A percentile compares a stretch with the other conserved stretches of the same genome.
phyloP scores from a whole-genome alignment of 2,113 vertebrate species.

The Dascyllus trimaculatus region DNA sequence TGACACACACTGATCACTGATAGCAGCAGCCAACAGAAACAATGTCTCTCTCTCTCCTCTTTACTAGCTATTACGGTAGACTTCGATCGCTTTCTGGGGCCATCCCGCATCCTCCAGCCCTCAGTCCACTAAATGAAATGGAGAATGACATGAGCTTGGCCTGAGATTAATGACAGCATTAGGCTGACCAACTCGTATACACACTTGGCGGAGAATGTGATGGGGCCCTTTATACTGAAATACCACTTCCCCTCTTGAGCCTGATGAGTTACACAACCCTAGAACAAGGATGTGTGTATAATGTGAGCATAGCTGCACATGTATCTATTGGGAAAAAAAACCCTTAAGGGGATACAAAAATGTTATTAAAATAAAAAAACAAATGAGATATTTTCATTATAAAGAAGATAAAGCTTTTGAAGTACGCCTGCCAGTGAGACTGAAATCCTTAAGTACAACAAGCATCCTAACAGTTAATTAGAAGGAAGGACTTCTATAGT shows the following conservation, averaged over 20 bases:
- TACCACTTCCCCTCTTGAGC: constrained; percentile 32
- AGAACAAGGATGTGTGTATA: constrained; percentile 6
- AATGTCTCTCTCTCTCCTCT: constrained; percentile 48
- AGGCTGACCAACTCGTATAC: constrained; percentile 49
- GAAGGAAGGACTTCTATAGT: constrained; percentile 46
- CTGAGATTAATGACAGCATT: constrained; percentile 80
- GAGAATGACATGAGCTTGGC: constrained; percentile 72
- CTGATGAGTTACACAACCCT: constrained; percentile 36
- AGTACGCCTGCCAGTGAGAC: constrained; percentile 14
- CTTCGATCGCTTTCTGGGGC: constrained; percentile 68
- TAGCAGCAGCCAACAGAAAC: constrained; percentile 55
- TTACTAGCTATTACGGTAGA: constrained; percentile 65
- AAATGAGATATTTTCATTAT: constrained; percentile 9
- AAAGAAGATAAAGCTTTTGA: constrained; percentile 28
- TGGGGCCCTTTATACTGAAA: constrained; percentile 51
- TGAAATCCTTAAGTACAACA: background rate
- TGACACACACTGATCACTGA: constrained; percentile 66
- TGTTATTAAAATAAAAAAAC: constrained; percentile 6
- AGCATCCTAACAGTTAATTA: constrained; percentile 41
- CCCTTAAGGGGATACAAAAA: background rate
- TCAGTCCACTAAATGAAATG: constrained; percentile 75
- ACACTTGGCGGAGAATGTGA: constrained; percentile 22
- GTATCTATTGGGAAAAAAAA: constrained; percentile 17
- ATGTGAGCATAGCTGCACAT: background rate
- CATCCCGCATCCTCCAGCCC: constrained; percentile 59